Percentiles rank a stretch among this genome's conserved stretches.
Evolutionary conservation across 2,797 vertebrate genomes (phyloP).

Genomic region (Lepilemur ruficaudatus): DNA sequence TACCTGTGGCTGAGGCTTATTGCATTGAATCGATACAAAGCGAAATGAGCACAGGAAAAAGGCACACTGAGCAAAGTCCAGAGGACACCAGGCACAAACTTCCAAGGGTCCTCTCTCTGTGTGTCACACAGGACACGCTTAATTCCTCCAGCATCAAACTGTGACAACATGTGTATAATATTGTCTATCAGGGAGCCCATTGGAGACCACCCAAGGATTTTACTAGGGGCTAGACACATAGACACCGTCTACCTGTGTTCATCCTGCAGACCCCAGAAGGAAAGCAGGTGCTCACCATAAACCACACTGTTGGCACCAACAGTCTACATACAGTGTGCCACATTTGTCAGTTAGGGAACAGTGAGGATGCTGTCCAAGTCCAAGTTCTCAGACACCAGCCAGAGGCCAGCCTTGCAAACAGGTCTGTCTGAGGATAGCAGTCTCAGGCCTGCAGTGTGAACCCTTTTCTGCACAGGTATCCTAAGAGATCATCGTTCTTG

Average conservation of each 20-base stretch:
- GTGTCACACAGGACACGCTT: accelerated
- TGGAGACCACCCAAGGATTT: background rate
- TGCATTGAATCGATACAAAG: too few relatives aligned
- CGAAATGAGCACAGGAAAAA: background rate
- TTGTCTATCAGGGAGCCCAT: too few relatives aligned
- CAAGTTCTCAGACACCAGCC: background rate
- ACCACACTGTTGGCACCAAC: accelerated
- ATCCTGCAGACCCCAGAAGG: background rate
- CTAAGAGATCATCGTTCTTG: background rate
- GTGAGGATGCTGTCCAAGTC: background rate
- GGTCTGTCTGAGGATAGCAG: background rate
- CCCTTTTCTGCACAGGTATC: background rate
- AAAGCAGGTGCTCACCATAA: background rate
- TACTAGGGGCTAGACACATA: background rate
- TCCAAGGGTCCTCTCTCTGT: accelerated
- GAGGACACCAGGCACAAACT: background rate
- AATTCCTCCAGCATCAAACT: background rate
- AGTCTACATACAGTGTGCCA: accelerated
- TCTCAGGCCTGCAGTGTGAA: background rate
- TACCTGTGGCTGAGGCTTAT: background rate
- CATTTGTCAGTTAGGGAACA: accelerated
- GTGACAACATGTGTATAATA: background rate
- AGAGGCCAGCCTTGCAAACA: background rate
- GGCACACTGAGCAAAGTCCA: background rate
- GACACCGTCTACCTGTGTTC: background rate